Evolutionary conservation across 2,797 vertebrate species (phyloP), one percentile per base, ranked within the genome.

Genomic region (Coregonus ussuriensis): DNA sequence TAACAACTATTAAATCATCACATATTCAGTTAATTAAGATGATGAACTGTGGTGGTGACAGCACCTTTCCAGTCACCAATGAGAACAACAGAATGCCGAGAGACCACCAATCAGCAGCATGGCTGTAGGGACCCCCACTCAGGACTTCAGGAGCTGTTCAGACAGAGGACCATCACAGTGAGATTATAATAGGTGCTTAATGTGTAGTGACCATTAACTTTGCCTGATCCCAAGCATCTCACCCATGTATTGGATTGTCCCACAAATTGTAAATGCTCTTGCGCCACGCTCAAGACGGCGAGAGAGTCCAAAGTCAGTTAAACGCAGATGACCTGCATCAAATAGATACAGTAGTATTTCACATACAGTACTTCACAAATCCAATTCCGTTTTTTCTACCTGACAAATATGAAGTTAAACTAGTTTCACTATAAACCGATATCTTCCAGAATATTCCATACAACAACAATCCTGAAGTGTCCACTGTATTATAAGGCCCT

Each of bases 221-320:
- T 9, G 6, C 9, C 1, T 67, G 37, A 41, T 18, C 18, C 83
- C 47, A 83, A 78, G 74, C 63, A 63, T 74, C 93, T 94, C 92
- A 98, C 97, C 96, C 96, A 98, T 98, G 88, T 97, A 98, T 2
- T 96, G 96, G 82, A 99, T 95, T 1, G 96, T 98, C 74, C 96
- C 97, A 56, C 96, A 98, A 88, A 97, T 96, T 0, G 97, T 98
- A 80, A 95, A 95, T 0, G 96, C 94, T 85, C 87, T 90, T 71
- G 94, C 93, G 0, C 96, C 96, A 81, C 88, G 92, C 71, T 88
- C 87, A 74, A 98, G 90, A 71, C 95, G 94, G 6, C 93, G 91
- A 2, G 95, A 96, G 79, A 98, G 91, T 54, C 97, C 96, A 0
- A 98, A 98, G 78, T 98, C 97, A 0, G 96, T 95, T 90, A 98